Conservation (phyloP, 37 sponge, comb jelly and placozoan genomes). For the Spongilla lacustris region DNA sequence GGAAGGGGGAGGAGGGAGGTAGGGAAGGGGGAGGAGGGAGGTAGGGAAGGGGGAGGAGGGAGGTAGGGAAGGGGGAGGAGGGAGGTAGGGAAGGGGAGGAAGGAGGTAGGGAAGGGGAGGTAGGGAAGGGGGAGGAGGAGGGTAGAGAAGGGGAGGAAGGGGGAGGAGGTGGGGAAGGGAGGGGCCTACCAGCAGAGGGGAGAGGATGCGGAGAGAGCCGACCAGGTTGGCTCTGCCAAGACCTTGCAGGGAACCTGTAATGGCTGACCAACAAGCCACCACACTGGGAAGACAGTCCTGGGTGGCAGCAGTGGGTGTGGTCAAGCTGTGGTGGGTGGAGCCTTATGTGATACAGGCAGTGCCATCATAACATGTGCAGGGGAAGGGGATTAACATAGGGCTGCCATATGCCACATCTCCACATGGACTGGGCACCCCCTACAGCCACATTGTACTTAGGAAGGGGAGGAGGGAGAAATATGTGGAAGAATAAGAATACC, state of each 20-base stretch:
- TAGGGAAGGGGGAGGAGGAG: not conserved
- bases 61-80: not conserved
- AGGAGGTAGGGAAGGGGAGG: not conserved
- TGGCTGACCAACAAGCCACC: not conserved
- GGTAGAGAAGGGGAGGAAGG: not conserved
- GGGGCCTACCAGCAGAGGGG: not conserved
- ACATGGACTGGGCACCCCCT: too few species aligned
- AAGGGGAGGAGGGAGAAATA: too few species aligned
- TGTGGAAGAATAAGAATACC: too few species aligned
- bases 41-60: not conserved
- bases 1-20: not conserved
- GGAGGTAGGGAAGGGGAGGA: not conserved
- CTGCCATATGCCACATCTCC: too few species aligned
- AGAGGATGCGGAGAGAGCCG: not conserved
- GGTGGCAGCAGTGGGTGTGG: not conserved
- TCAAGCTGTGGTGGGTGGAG: not conserved
- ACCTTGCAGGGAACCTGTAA: not conserved
- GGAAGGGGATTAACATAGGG: too few species aligned
- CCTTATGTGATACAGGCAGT: too few species aligned
- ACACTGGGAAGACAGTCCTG: not conserved
- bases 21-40: not conserved
- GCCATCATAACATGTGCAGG: too few species aligned
- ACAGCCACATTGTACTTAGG: too few species aligned
- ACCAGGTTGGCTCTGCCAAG: not conserved
- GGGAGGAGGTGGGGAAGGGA: not conserved